phyloP scores from a whole-genome alignment of 1,140 invertebrate species.

The Bilobella aurantiaca region DNA sequence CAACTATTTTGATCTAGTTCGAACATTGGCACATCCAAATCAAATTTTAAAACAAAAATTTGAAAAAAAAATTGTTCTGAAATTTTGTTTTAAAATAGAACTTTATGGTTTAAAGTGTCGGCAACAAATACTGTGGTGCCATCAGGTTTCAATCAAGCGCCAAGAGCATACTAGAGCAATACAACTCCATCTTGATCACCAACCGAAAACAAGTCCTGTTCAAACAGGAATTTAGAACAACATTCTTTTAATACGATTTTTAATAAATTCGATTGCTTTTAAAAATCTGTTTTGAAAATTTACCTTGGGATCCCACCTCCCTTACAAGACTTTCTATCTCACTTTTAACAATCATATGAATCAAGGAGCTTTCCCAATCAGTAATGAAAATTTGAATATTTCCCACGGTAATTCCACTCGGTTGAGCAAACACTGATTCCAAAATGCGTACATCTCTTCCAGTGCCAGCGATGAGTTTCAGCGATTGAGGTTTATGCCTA shows the following conservation, averaged over 20 bases:
- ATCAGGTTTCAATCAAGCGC: constrained; percentile 52
- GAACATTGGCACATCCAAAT: background rate
- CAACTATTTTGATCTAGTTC: constrained; percentile 50
- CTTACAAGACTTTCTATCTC: constrained; percentile 73
- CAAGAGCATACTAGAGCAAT: constrained; percentile 82
- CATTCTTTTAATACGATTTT: too few relatives aligned
- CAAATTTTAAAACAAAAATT: too few relatives aligned
- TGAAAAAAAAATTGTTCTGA: too few relatives aligned
- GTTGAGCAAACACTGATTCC: constrained; percentile 80
- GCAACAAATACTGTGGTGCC: constrained; percentile 57
- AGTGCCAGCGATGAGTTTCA: constrained; percentile 66
- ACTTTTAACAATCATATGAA: constrained; percentile 60
- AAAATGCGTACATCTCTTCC: constrained; percentile 75
- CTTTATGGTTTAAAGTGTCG: constrained; percentile 92
- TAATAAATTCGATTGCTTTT: too few relatives aligned
- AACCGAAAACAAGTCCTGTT: constrained; percentile 85
- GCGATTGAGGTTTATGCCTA: constrained; percentile 47
- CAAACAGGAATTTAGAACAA: constrained; percentile 39
- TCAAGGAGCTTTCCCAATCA: constrained; percentile 85
- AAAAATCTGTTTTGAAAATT: constrained; percentile 27
- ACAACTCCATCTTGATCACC: constrained; percentile 75
- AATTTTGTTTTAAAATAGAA: too few relatives aligned
- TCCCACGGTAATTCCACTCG: constrained; percentile 60
- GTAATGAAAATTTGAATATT: constrained; percentile 52
- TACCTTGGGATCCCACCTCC: constrained; percentile 69